A percentile compares a stretch with the other conserved stretches of the same genome.
These are phyloP conservation scores for Lepilemur septentrionalis DNA, from an alignment of 2,797 vertebrate genomes.

Conservation along the genomic window DNA sequence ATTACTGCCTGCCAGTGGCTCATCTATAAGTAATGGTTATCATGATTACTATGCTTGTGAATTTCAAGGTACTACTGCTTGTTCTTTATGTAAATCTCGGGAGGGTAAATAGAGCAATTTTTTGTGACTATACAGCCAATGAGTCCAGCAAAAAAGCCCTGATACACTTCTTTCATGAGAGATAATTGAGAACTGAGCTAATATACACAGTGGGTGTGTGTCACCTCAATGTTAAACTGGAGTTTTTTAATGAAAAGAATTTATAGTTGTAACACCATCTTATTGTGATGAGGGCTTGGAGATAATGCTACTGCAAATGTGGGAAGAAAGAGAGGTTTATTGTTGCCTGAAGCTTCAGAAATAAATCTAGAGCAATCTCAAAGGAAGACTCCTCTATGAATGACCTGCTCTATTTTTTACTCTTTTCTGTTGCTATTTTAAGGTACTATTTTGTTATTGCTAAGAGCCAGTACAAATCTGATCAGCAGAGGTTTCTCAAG, in stretches of 20 bases:
- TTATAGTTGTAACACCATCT: background rate
- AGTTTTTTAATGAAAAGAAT: conserved; percentile 48
- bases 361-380: conserved; percentile 50
- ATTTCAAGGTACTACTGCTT: background rate
- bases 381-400: conserved; percentile 26
- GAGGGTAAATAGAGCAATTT: background rate
- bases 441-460: conserved; percentile 57
- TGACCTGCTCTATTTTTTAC: conserved; percentile 26
- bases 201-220: background rate
- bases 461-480: conserved; percentile 49
- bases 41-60: background rate
- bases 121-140: background rate
- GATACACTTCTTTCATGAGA: background rate
- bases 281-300: background rate
- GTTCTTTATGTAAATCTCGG: background rate
- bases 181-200: background rate
- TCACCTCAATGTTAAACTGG: background rate
- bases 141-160: conserved; percentile 10
- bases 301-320: conserved; percentile 12
- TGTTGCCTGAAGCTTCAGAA: conserved; percentile 52
- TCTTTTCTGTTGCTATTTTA: conserved; percentile 45
- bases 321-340: conserved; percentile 3
- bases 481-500: conserved; percentile 59
- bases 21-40: background rate
- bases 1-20: background rate